A percentile compares a stretch with the other conserved stretches of the same genome.
These are phyloP conservation scores for Peribatodes rhomboidaria DNA, from an alignment of 2,888 invertebrate species.

Conservation along the genomic window DNA sequence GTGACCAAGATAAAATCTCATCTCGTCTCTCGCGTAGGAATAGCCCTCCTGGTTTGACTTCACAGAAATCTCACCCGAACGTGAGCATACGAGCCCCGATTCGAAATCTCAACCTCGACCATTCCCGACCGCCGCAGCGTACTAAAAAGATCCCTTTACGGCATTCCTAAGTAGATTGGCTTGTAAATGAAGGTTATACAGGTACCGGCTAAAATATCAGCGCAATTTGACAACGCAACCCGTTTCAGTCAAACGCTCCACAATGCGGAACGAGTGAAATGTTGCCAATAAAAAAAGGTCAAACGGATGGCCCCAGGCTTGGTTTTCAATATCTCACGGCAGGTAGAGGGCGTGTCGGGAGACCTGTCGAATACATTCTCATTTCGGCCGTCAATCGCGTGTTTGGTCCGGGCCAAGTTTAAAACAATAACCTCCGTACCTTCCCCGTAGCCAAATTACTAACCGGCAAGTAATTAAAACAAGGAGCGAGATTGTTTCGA, in stretches of 20 bases:
- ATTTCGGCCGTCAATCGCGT: slow-evolving; percentile 74
- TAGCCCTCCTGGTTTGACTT: slow-evolving; percentile 21
- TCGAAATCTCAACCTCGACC: slow-evolving; percentile 46
- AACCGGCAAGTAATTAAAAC: slow-evolving; percentile 48
- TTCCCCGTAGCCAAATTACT: slow-evolving; percentile 44
- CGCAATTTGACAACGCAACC: slow-evolving; percentile 78
- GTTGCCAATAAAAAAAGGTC: slow-evolving; percentile 82
- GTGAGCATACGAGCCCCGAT: slow-evolving; percentile 40
- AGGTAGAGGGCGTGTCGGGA: slow-evolving; percentile 62
- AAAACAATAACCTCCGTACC: slow-evolving; percentile 49
- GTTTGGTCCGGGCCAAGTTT: slow-evolving; percentile 57
- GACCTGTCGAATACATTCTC: slow-evolving; percentile 71
- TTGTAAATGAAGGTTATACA: slow-evolving; percentile 70
- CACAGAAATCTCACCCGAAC: slow-evolving; percentile 29
- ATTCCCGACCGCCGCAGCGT: slow-evolving; percentile 50
- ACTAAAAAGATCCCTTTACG: slow-evolving; percentile 63
- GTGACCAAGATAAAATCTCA: too few species aligned
- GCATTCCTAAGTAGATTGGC: slow-evolving; percentile 60
- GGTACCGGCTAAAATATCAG: slow-evolving; percentile 71
- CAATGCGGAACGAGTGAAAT: slow-evolving; percentile 82
- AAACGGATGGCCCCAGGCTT: slow-evolving; percentile 73
- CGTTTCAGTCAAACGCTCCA: slow-evolving; percentile 74
- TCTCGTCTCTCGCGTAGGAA: too few species aligned
- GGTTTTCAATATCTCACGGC: slow-evolving; percentile 82
- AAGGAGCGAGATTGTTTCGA: slow-evolving; percentile 45